Evolutionary conservation across 2,797 vertebrate species (phyloP).

Genomic region (Gambusia yucatana): DNA sequence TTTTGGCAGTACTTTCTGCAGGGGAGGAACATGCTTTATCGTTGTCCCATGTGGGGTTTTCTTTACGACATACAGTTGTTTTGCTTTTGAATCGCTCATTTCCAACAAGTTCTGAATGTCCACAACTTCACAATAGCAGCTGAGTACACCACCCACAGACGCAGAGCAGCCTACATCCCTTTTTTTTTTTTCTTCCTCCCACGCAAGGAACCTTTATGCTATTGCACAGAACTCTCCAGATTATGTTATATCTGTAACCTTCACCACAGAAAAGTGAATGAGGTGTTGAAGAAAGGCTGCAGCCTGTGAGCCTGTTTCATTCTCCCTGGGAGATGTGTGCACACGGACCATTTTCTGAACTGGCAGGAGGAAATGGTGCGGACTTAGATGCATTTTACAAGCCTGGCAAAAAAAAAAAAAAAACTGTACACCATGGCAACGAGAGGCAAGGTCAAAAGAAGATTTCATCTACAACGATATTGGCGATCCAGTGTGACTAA

Average conservation of each 20-base stretch:
- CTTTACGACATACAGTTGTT: not conserved
- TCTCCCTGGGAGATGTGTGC: slow-evolving; percentile 45
- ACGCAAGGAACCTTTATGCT: slow-evolving; percentile 21
- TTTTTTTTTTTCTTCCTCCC: not conserved
- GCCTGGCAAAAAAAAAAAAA: slow-evolving; percentile 24
- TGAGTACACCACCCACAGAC: slow-evolving; percentile 23
- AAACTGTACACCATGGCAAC: slow-evolving; percentile 38
- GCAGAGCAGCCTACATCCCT: slow-evolving; percentile 8
- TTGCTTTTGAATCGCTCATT: not conserved
- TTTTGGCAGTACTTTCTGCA: not conserved
- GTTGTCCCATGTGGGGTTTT: not conserved
- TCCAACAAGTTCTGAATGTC: slow-evolving; percentile 11
- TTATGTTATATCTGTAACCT: slow-evolving; percentile 51
- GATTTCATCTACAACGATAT: slow-evolving; percentile 38
- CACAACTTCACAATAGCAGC: slow-evolving; percentile 17
- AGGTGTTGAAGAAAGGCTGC: slow-evolving; percentile 54
- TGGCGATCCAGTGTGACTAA: slow-evolving; percentile 36
- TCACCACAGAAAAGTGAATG: slow-evolving; percentile 59
- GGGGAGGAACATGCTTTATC: not conserved
- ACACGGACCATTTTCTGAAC: slow-evolving; percentile 59
- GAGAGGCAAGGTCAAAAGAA: slow-evolving; percentile 50
- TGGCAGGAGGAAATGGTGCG: slow-evolving; percentile 51
- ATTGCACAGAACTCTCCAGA: slow-evolving; percentile 37
- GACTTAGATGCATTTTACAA: slow-evolving; percentile 49
- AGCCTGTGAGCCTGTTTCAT: slow-evolving; percentile 56